Base-by-base conservation (phyloP, 1,140 invertebrate species). In the Harlomillsia oculata region DNA sequence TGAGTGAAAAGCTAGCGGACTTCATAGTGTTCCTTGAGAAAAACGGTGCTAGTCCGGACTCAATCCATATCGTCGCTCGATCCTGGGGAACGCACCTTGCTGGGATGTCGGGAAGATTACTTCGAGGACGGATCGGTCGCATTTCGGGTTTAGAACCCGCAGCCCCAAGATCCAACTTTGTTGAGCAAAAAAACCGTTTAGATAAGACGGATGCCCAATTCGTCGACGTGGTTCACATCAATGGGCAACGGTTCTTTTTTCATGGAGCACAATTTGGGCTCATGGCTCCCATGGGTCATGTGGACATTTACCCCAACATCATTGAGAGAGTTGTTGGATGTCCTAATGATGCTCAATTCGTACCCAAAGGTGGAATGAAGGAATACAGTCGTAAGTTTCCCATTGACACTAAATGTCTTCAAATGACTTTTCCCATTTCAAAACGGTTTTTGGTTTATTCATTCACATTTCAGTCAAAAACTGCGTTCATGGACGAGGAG, bases 131-230 rank as follows among this genome's bases (percentile, higher is more conserved):
- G 49, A 26, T 51, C 28, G 60, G 60, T 11, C 25, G 55, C 8
- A 62, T 62, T 21, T 45, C 60, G 2, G 60, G 54, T 8, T 25
- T 62, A 13, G 60, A 62, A 28, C 60, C 60, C 5, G 50, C 43
- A n/a, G 28, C 26, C 9, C 43, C 50, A 1, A 18, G 40, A 13
- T 26, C 23, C 23, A 39, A 36, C 14, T 44, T 44, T 5, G 29
- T 50, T 6, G 16, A 37, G 11, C 53, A 48, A 9, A 46, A 57
- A 25, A 49, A 43, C 28, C 29, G 20, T 16, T 18, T 62, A 25
- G 45, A 53, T 26, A 25, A 37, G 11, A 29, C 49, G 0, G 54
- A 62, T 30, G 60, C 60, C 5, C 21, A 53, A 14, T 57, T 57
- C 25, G 60, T 62, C 2, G 54, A 62, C 20, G 43, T 61, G 16